A percentile compares a stretch with the other conserved stretches of the same genome.
phyloP scores from a whole-genome alignment of 2,888 invertebrate genomes.

The Drosophila sordidula region DNA sequence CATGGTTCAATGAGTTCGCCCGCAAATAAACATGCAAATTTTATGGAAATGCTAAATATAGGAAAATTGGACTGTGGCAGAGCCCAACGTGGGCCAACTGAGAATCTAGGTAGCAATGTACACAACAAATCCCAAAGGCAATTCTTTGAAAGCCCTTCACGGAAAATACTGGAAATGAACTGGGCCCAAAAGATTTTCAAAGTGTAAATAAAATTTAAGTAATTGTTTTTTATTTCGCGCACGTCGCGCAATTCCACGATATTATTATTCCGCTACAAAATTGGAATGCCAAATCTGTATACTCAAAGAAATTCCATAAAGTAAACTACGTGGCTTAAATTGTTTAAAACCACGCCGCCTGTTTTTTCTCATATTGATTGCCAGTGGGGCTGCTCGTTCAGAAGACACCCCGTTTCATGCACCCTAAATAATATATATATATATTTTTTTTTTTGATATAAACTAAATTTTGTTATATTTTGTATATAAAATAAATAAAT shows the following conservation, averaged over 20 bases:
- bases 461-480: too few species aligned
- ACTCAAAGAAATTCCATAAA: background rate
- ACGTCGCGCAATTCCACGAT: slow-evolving; percentile 15
- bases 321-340: background rate
- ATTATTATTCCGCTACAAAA: slow-evolving; percentile 4
- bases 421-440: too few species aligned
- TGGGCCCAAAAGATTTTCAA: slow-evolving; percentile 2
- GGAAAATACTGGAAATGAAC: background rate
- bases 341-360: too few species aligned
- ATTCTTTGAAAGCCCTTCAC: background rate
- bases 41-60: slow-evolving; percentile 64
- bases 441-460: too few species aligned
- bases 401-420: background rate
- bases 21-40: slow-evolving; percentile 70
- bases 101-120: slow-evolving; percentile 7
- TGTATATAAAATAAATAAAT: too few species aligned
- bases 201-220: slow-evolving; percentile 31
- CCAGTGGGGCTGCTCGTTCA: too few species aligned
- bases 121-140: slow-evolving; percentile 3
- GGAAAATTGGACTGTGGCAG: slow-evolving; percentile 24
- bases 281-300: background rate
- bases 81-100: background rate
- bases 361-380: too few species aligned
- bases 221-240: slow-evolving; percentile 31
- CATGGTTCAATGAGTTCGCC: slow-evolving; percentile 43